Base-by-base conservation (phyloP, 2,888 invertebrate genomes). In the Icerya purchasi region DNA sequence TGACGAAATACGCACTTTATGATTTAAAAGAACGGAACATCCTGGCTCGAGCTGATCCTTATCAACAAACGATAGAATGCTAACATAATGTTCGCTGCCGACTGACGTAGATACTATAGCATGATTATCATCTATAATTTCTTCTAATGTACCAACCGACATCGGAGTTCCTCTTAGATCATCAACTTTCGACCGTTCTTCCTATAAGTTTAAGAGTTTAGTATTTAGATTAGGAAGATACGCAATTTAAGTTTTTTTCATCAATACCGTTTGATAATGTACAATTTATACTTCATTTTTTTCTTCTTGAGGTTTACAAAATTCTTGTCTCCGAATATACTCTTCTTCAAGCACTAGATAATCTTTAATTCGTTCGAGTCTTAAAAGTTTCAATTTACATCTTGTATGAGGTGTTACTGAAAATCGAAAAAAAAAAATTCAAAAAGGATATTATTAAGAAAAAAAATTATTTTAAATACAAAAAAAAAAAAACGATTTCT, bases 101-200 rank as follows among this genome's bases (percentile, higher is more conserved):
- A 98, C 97, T 0, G 94, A 94, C 1, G 97, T 97, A 0, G 94
- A 96, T 1, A 98, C 98, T 71, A 98, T 99, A 2, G 98, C 98
- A 74, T 98, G 98, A 73, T 97, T 98, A 72, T 98, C 98, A 75
- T 98, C 98, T 67, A 99, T 99, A 62, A 99, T 96, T 75, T 98
- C 98, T 72, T 99, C 98, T 62, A 98, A 75, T 64, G 89, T 94
- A n/a, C 98, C 98, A 22, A 98, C 98, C 5, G 96, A 96, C 98
- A 98, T 99, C 0, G 98, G 98, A 36, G 97, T 96, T 53, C 98
- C 97, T 71, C 98, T 78, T 59, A 99, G 77, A 73, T 99, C 97
- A 76, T 98, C 98, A 50, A 98, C 97, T 76, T 94, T 94, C 1
- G 91, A 92, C 65, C 94, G 80, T 72, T 97, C 97, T 72, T 97